phyloP scores from a whole-genome alignment of 1,140 invertebrate genomes.

The Antheraea mylitta region DNA sequence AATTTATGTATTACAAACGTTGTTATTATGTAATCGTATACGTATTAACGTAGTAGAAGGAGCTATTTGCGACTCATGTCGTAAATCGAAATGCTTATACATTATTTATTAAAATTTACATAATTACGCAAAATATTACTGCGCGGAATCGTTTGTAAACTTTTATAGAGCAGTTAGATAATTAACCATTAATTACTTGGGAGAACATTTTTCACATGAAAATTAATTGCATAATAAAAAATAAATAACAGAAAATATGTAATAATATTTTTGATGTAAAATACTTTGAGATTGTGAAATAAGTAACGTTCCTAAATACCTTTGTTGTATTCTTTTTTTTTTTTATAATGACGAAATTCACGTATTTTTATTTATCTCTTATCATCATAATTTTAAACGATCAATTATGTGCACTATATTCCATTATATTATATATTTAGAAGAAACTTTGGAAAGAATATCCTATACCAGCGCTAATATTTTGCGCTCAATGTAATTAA shows the following conservation, averaged over 20 bases:
- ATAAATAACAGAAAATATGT: too few relatives aligned
- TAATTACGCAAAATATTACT: constrained; percentile 19
- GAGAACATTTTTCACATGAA: too few relatives aligned
- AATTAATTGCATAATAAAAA: too few relatives aligned
- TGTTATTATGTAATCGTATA: background rate
- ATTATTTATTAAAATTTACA: constrained; percentile 24
- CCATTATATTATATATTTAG: background rate
- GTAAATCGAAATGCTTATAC: constrained; percentile 1
- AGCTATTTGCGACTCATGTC: background rate
- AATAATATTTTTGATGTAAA: too few relatives aligned
- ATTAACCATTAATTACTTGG: background rate
- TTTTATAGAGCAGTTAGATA: background rate
- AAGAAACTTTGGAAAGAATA: background rate
- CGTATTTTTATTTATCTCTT: too few relatives aligned
- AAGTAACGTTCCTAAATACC: too few relatives aligned
- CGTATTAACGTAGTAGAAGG: background rate
- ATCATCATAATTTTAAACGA: too few relatives aligned
- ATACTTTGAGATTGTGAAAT: too few relatives aligned
- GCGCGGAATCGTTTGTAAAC: constrained; percentile 1
- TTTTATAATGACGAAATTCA: too few relatives aligned
- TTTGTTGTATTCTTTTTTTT: too few relatives aligned
- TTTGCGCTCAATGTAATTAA: constrained; percentile 25
- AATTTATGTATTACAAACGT: background rate
- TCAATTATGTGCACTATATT: too few relatives aligned
- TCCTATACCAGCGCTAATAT: background rate